Percentiles rank a stretch among this genome's conserved stretches.
These are phyloP conservation scores for Caenorhabditis sulstoni DNA, from an alignment of 2,888 invertebrate genomes.

Conservation along the genomic window DNA sequence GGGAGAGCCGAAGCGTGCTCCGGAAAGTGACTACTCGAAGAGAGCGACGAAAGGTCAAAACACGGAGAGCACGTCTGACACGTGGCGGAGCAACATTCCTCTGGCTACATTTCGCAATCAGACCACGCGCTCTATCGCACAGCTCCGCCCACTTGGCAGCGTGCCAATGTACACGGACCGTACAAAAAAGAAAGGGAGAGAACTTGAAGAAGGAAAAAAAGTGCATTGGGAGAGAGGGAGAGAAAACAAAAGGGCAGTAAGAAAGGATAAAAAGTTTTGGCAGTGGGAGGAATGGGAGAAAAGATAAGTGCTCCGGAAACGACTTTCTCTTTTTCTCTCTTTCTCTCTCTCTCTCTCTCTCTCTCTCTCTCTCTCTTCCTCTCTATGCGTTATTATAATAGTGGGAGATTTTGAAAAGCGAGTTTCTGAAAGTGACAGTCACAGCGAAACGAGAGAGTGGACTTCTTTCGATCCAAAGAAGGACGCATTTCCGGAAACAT, in stretches of 20 bases:
- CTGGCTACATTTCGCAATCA: too few species aligned
- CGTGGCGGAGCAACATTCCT: slow-evolving; percentile 20
- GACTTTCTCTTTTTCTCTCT: slow-evolving; percentile 17
- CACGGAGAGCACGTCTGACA: slow-evolving; percentile 43
- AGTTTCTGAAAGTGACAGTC: slow-evolving; percentile 18
- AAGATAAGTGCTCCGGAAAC: slow-evolving; percentile 55
- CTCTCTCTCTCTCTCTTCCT: too few species aligned
- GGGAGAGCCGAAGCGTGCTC: slow-evolving; percentile 35
- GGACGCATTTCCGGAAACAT: slow-evolving; percentile 11
- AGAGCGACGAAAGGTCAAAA: slow-evolving; percentile 36
- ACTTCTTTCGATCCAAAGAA: slow-evolving; percentile 3
- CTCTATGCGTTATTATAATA: too few species aligned
- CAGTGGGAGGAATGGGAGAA: not conserved
- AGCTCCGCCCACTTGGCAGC: too few species aligned
- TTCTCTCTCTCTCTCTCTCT: too few species aligned
- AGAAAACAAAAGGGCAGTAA: slow-evolving; percentile 1
- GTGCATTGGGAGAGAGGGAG: slow-evolving; percentile 8
- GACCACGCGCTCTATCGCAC: too few species aligned
- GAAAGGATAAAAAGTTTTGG: slow-evolving; percentile 38
- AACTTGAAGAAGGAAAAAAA: slow-evolving; percentile 6
- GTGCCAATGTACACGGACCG: slow-evolving; percentile 10
- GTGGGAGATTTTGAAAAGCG: too few species aligned
- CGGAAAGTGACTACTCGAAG: slow-evolving; percentile 20
- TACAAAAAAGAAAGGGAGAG: not conserved
- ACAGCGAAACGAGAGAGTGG: not conserved